A percentile compares a stretch with the other conserved stretches of the same genome.
These are phyloP conservation scores for Echeneis naucrates DNA, from an alignment of 2,797 vertebrate species.

Conservation along the genomic window DNA sequence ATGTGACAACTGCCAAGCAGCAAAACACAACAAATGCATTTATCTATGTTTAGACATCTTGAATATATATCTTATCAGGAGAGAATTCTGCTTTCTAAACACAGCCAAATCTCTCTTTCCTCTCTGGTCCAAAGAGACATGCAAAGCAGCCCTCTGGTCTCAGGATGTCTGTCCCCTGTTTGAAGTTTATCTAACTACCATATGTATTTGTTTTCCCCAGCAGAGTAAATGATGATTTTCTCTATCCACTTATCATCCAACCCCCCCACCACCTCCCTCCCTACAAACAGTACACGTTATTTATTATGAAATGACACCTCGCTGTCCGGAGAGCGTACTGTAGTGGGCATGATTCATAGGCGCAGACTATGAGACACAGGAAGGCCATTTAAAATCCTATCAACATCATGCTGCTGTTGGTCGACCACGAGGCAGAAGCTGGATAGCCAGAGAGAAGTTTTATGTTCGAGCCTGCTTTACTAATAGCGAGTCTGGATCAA, in stretches of 20 bases:
- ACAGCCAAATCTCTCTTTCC: conserved; percentile 80
- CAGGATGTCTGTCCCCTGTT: conserved; percentile 75
- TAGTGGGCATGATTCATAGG: conserved; percentile 74
- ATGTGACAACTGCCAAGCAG: conserved; percentile 65
- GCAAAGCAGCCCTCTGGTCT: conserved; percentile 68
- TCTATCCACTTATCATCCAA: conserved; percentile 74
- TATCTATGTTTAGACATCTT: conserved; percentile 79
- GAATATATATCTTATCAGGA: conserved; percentile 81
- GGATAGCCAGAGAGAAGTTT: conserved; percentile 56
- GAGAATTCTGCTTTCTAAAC: conserved; percentile 79
- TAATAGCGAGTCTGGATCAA: conserved; percentile 63
- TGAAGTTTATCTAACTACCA: conserved; percentile 84
- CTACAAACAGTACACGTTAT: conserved; percentile 60
- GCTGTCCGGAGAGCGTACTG: conserved; percentile 64
- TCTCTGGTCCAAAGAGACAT: conserved; percentile 74
- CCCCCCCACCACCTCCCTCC: conserved; percentile 34
- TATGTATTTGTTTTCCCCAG: conserved; percentile 78
- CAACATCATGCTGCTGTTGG: conserved; percentile 66
- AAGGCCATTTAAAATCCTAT: conserved; percentile 77
- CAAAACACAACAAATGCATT: conserved; percentile 81
- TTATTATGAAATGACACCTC: conserved; percentile 81
- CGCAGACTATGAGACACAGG: conserved; percentile 67
- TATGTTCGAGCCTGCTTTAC: conserved; percentile 42
- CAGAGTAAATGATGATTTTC: conserved; percentile 76
- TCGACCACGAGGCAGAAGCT: conserved; percentile 53